phyloP scores from a whole-genome alignment of 2,113 vertebrate species.

The Okapia johnstoni region DNA sequence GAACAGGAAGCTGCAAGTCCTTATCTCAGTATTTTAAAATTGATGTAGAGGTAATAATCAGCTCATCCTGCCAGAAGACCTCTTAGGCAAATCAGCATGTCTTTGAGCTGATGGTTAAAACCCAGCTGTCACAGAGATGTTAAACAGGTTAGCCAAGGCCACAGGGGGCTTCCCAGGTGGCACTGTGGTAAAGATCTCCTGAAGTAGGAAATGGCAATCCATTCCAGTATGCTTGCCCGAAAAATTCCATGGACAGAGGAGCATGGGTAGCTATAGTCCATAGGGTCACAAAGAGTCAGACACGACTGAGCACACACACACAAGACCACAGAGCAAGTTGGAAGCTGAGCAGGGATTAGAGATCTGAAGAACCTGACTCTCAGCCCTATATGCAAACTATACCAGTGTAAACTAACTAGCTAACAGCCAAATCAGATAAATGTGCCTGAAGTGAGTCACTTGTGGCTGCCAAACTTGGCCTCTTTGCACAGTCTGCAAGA shows the following conservation, averaged over 20 bases:
- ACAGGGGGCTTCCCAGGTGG: background rate
- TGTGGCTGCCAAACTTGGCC: constrained; percentile 29
- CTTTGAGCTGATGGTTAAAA: background rate
- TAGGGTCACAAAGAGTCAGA: background rate
- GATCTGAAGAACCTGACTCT: background rate
- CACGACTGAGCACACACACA: background rate
- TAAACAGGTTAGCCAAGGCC: background rate
- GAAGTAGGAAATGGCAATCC: background rate
- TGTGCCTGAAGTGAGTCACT: background rate
- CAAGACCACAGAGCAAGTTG: background rate
- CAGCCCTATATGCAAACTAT: background rate
- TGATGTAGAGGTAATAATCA: background rate
- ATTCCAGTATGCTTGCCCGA: background rate
- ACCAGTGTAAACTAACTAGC: constrained; percentile 1
- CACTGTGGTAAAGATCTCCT: background rate
- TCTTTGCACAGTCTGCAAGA: background rate
- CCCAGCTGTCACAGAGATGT: background rate
- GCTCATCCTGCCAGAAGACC: background rate
- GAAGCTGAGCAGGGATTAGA: background rate
- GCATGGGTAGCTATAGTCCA: background rate
- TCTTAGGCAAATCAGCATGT: background rate
- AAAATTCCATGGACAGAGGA: background rate
- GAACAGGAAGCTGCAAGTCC: background rate
- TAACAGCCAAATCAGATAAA: constrained; percentile 40
- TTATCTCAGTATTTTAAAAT: constrained; percentile 6